These are phyloP conservation scores for Cetonia aurata DNA, from an alignment of 2,888 invertebrate species.

Conservation along the genomic window DNA sequence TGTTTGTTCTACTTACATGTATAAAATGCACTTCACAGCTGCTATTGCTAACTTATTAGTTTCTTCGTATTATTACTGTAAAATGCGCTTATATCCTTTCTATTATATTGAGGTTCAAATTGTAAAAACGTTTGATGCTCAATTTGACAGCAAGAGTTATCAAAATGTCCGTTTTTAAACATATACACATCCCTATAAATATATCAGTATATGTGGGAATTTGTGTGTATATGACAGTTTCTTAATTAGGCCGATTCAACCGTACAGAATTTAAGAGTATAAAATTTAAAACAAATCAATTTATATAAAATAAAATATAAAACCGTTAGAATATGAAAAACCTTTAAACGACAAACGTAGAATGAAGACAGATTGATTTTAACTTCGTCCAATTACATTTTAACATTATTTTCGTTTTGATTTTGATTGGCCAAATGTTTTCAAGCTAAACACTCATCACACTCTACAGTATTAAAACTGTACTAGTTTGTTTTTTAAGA, in stretches of 20 bases:
- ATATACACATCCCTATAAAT: slow-evolving; percentile 37
- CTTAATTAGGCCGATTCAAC: not conserved
- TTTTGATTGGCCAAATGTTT: slow-evolving; percentile 16
- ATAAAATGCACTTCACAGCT: slow-evolving; percentile 10
- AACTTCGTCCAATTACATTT: slow-evolving; percentile 51
- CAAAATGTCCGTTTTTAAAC: slow-evolving; percentile 54
- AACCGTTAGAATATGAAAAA: slow-evolving; percentile 51
- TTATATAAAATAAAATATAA: slow-evolving; percentile 46
- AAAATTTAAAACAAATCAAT: slow-evolving; percentile 31
- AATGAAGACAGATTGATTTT: slow-evolving; percentile 53
- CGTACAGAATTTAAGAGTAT: slow-evolving; percentile 1
- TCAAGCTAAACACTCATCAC: not conserved
- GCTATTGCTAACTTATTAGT: slow-evolving; percentile 18
- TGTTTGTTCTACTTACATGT: slow-evolving; percentile 42
- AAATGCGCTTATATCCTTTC: slow-evolving; percentile 7
- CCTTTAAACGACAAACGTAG: slow-evolving; percentile 23
- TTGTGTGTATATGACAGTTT: not conserved
- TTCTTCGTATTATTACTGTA: slow-evolving; percentile 14
- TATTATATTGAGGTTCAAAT: slow-evolving; percentile 28
- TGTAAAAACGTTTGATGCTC: slow-evolving; percentile 28
- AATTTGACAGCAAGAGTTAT: slow-evolving; percentile 44
- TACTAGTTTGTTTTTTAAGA: no score
- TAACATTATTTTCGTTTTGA: not conserved
- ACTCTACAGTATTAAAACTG: not conserved
- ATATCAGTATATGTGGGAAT: not conserved